Percentiles rank a stretch among this genome's conserved stretches.
These are phyloP conservation scores for Nesometra sesokonis DNA, from an alignment of 35 echinoderm and acorn worm species.

Conservation along the genomic window DNA sequence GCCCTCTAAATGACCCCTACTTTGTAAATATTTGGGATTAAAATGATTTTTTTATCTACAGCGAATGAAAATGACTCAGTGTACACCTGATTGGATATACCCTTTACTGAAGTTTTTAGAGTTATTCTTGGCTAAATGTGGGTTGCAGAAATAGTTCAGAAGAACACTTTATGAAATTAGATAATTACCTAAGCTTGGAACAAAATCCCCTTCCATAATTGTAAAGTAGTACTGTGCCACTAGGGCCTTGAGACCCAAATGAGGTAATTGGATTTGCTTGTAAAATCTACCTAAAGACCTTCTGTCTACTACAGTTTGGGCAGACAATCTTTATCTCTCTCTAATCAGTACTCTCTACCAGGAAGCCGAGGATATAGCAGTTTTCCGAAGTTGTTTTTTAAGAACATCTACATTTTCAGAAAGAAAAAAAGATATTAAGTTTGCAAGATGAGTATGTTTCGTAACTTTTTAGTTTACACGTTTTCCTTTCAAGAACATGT, in stretches of 20 bases:
- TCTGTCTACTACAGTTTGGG: background rate
- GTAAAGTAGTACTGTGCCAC: background rate
- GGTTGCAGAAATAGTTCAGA: background rate
- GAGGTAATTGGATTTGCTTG: background rate
- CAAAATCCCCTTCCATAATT: background rate
- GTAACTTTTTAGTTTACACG: background rate
- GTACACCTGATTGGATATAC: background rate
- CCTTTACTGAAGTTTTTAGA: background rate
- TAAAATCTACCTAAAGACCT: background rate
- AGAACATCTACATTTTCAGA: background rate
- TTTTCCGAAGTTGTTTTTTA: background rate
- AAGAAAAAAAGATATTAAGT: background rate
- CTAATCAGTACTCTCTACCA: background rate
- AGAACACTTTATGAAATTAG: background rate
- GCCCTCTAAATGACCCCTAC: background rate
- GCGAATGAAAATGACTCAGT: background rate
- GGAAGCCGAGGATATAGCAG: background rate
- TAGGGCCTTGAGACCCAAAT: background rate
- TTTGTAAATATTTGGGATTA: background rate
- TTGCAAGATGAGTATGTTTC: background rate
- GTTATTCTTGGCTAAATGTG: background rate
- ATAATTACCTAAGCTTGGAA: background rate
- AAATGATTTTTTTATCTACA: background rate
- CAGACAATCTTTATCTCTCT: background rate
- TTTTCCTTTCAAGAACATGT: background rate